Conservation (phyloP, 2,797 vertebrate species). For the Rhinichthys osculus region DNA sequence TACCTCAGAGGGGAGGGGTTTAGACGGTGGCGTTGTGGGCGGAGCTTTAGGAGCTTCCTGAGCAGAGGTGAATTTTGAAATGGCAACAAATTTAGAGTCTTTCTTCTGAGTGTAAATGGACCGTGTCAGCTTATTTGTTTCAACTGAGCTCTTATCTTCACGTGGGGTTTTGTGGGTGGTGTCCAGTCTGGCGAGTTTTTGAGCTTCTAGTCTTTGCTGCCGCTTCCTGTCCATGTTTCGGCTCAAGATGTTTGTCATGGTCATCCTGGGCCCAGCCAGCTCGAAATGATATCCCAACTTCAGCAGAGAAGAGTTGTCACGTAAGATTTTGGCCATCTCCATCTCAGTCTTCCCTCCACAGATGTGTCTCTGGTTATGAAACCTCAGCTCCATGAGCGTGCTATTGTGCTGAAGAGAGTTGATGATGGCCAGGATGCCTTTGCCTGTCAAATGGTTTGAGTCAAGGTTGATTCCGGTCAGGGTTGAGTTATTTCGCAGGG, state of each 20-base stretch:
- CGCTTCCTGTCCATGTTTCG: constrained; percentile 89
- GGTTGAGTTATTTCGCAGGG: constrained; percentile 82
- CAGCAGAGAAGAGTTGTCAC: constrained; percentile 84
- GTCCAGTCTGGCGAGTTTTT: constrained; percentile 75
- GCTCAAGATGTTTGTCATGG: constrained; percentile 86
- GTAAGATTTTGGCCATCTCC: constrained; percentile 85
- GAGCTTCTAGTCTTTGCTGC: constrained; percentile 82
- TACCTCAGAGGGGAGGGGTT: constrained; percentile 69
- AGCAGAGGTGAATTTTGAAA: constrained; percentile 72
- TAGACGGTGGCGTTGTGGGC: constrained; percentile 64
- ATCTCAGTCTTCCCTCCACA: constrained; percentile 89
- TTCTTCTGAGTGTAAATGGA: constrained; percentile 70
- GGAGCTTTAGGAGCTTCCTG: constrained; percentile 68
- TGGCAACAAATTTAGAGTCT: constrained; percentile 67
- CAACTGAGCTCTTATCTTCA: constrained; percentile 28
- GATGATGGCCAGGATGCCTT: constrained; percentile 86
- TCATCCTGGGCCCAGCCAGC: constrained; percentile 87
- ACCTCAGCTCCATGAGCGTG: constrained; percentile 84
- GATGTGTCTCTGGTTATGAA: constrained; percentile 91
- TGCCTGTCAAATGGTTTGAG: constrained; percentile 87
- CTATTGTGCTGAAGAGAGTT: constrained; percentile 83
- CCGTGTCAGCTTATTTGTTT: background rate
- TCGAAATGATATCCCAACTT: constrained; percentile 89
- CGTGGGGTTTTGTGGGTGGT: background rate
- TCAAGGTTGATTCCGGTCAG: constrained; percentile 86